Evolutionary conservation across 2,888 invertebrate species (phyloP).

Genomic region (Theodoxus fluviatilis): DNA sequence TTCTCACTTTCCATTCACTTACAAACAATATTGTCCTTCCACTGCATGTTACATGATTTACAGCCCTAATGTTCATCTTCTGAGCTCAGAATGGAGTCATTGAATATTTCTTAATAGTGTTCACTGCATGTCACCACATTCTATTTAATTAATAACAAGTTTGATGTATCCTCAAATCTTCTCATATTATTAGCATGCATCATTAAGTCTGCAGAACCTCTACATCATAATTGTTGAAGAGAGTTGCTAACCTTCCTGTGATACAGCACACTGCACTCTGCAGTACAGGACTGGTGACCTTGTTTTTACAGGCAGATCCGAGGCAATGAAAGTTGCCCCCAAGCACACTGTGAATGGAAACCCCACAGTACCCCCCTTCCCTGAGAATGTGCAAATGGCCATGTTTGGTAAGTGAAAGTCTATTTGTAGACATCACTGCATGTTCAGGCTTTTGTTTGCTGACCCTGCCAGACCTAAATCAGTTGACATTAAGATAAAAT

Average conservation of each 20-base stretch:
- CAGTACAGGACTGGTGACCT: background rate
- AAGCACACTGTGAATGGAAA: constrained; percentile 50
- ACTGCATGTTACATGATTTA: background rate
- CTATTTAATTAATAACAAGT: background rate
- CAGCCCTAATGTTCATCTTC: too few species aligned
- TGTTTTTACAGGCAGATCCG: constrained; percentile 40
- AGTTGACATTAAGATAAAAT: too few species aligned
- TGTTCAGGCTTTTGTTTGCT: too few species aligned
- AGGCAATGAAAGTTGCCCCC: constrained; percentile 40
- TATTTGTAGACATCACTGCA: background rate
- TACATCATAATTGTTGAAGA: background rate
- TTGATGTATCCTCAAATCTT: background rate
- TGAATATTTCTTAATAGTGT: too few species aligned
- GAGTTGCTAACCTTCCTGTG: background rate
- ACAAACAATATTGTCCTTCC: background rate
- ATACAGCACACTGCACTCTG: too few species aligned
- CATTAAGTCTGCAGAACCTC: background rate
- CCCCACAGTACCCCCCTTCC: constrained; percentile 49
- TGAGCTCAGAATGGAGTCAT: too few species aligned
- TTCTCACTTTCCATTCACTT: too few species aligned
- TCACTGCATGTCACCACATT: background rate
- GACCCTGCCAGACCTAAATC: too few species aligned
- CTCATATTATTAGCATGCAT: background rate
- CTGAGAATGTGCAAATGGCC: constrained; percentile 44
- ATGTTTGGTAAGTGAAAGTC: constrained; percentile 51